Conservation (phyloP, 2,888 invertebrate species). For the Iselma pallidipennis region DNA sequence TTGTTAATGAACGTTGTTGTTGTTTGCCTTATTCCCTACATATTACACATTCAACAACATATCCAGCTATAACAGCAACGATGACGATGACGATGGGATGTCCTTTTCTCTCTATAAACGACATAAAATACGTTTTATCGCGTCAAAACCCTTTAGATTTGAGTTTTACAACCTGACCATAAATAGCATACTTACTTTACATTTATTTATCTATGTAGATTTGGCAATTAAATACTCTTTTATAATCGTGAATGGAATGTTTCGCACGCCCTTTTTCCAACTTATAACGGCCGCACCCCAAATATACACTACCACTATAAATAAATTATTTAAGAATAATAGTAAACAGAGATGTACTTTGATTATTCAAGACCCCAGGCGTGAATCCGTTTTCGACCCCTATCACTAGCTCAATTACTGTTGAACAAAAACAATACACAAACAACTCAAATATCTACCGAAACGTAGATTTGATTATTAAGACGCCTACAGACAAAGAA, state of each 20-base stretch:
- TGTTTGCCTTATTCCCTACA: too few species aligned
- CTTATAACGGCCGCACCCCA: background rate
- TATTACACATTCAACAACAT: too few species aligned
- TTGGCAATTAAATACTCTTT: background rate
- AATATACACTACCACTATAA: background rate
- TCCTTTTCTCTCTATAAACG: background rate
- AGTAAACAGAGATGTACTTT: background rate
- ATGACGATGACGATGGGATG: background rate
- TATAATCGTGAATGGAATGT: background rate
- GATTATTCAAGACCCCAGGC: background rate
- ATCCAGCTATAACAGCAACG: too few species aligned
- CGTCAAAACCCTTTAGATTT: background rate
- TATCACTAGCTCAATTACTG: background rate
- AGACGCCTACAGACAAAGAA: too few species aligned
- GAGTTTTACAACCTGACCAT: background rate
- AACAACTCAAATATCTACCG: too few species aligned
- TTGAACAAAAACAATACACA: background rate
- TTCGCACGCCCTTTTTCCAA: background rate
- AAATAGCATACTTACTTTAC: background rate
- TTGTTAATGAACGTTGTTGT: constrained; percentile 27
- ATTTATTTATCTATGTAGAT: background rate
- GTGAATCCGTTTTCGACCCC: background rate
- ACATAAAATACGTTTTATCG: background rate
- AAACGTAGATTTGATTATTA: too few species aligned
- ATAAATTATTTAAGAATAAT: background rate